Conservation (phyloP, 2,113 vertebrate genomes). For the Microcebus tavaratra region DNA sequence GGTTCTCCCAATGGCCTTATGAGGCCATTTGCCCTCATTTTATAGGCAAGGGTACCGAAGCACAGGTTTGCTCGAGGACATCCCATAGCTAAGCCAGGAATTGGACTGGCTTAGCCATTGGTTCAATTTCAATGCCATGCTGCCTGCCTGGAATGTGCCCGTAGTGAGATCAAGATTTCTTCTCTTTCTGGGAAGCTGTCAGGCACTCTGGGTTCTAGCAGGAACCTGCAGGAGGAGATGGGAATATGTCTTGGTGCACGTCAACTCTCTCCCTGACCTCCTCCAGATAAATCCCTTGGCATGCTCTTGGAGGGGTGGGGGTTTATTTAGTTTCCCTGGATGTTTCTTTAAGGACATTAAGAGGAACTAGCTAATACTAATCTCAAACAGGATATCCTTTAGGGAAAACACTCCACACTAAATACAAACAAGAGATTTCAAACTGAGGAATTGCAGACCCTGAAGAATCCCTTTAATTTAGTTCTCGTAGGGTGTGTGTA, state of each 20-base stretch:
- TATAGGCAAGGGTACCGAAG: slow-evolving; percentile 1
- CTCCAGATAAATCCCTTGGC: slow-evolving; percentile 48
- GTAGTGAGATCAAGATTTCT: not conserved
- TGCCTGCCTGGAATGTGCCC: not conserved
- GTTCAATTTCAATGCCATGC: not conserved
- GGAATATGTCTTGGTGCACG: not conserved
- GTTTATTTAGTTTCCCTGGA: slow-evolving; percentile 70
- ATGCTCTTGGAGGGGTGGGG: slow-evolving; percentile 48
- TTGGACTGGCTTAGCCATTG: not conserved
- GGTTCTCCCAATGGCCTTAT: not conserved
- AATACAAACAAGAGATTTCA: slow-evolving; percentile 82
- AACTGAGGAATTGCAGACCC: slow-evolving; percentile 58
- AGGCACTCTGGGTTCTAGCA: not conserved
- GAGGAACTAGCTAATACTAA: slow-evolving; percentile 81
- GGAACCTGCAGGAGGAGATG: not conserved
- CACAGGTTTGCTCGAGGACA: not conserved
- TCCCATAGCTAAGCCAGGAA: not conserved
- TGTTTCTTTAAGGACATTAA: slow-evolving; percentile 76
- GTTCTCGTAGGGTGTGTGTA: not conserved
- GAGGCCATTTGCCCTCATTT: not conserved
- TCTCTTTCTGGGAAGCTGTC: not conserved
- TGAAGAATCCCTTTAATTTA: slow-evolving; percentile 47
- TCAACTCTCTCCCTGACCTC: not conserved
- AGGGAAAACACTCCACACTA: slow-evolving; percentile 83
- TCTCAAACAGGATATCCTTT: slow-evolving; percentile 89